These are phyloP conservation scores for Meleagris gallopavo DNA, from an alignment of 2,113 vertebrate genomes.

Conservation along the genomic window DNA sequence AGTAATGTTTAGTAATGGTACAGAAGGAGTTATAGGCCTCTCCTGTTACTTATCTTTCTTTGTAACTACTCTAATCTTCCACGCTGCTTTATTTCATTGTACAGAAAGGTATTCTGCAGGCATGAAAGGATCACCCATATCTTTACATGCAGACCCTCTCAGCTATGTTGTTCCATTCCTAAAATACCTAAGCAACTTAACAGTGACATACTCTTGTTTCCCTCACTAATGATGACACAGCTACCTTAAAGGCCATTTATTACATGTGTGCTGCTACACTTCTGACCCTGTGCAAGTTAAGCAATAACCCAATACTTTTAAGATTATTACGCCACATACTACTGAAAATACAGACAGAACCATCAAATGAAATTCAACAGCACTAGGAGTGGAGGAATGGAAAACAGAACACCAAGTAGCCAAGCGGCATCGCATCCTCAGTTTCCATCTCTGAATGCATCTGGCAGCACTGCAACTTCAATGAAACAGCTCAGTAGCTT, in stretches of 20 bases:
- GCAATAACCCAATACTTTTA: neutral
- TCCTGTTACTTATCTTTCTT: neutral
- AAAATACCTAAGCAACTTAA: neutral
- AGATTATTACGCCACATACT: neutral
- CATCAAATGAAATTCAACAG: neutral
- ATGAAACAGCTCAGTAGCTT: neutral
- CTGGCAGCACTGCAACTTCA: neutral
- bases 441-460: neutral
- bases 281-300: neutral
- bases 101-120: neutral
- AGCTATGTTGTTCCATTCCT: neutral
- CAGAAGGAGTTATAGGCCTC: neutral
- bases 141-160: neutral
- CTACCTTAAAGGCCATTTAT: neutral
- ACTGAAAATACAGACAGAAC: neutral
- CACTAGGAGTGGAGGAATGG: fast-evolving
- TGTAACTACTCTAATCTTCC: neutral
- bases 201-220: neutral
- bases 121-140: neutral
- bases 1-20: neutral
- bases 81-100: neutral
- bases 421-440: neutral
- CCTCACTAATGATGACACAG: neutral
- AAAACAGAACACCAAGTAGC: neutral
- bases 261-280: neutral